Evolutionary conservation across 1,140 invertebrate species (phyloP).

Genomic region (Cardiocondyla obscurior): DNA sequence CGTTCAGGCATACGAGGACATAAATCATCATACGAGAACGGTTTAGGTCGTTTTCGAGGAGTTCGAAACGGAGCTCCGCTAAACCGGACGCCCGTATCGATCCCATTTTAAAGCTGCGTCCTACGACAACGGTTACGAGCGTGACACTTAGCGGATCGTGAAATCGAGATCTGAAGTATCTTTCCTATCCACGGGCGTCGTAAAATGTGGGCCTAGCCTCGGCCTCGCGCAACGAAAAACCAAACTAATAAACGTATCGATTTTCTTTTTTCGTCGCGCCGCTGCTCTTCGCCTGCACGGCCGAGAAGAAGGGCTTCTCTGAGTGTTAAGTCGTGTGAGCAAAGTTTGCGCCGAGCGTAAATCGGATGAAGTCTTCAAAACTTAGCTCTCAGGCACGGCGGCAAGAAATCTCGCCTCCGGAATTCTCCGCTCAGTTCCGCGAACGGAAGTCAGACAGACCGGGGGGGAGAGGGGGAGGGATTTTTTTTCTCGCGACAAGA

Average conservation of each 20-base stretch:
- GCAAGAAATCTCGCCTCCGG: background rate
- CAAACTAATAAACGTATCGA: conserved; percentile 39
- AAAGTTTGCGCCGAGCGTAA: background rate
- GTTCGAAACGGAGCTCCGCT: background rate
- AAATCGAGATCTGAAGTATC: conserved; percentile 28
- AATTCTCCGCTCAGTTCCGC: background rate
- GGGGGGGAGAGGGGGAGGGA: too few species aligned
- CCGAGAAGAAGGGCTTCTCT: background rate
- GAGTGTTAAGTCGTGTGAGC: background rate
- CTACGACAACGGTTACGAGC: background rate
- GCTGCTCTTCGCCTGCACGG: background rate
- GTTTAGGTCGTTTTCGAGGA: background rate
- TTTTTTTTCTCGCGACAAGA: background rate
- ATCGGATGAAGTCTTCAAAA: background rate
- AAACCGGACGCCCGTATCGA: conserved; percentile 37
- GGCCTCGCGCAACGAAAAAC: conserved; percentile 21
- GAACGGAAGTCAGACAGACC: background rate
- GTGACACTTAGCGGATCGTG: conserved; percentile 39
- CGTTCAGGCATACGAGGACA: background rate
- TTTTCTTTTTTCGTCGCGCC: conserved; percentile 46
- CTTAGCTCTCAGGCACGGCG: background rate
- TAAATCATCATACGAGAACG: conserved; percentile 6
- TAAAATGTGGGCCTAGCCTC: background rate
- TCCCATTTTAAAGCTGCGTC: conserved; percentile 33
- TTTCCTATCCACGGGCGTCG: background rate